Percentiles rank a stretch among this genome's conserved stretches.
These are phyloP conservation scores for Plagiodera versicolora DNA, from an alignment of 2,888 invertebrate species.

Conservation along the genomic window DNA sequence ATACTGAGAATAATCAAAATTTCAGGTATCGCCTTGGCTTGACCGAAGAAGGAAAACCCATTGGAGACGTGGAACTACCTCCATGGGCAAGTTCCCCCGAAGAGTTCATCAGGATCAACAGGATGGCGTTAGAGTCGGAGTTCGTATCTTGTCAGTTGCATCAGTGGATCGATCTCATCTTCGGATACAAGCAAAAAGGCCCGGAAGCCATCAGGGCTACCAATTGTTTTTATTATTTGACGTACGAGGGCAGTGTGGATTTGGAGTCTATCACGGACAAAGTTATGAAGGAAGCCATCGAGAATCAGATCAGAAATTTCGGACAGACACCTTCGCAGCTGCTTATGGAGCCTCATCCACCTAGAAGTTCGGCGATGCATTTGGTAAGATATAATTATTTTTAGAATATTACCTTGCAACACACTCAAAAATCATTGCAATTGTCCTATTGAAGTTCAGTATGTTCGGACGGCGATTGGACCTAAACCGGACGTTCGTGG, in stretches of 20 bases:
- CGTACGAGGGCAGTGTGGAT: conserved; percentile 97
- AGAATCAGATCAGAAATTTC: conserved; percentile 96
- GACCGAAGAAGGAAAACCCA: conserved; percentile 77
- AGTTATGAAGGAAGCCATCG: conserved; percentile 89
- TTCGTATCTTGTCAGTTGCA: conserved; percentile 99
- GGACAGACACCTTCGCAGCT: conserved; percentile 99
- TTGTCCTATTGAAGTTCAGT: too few species aligned
- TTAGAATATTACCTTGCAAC: neutral
- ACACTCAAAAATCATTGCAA: too few species aligned
- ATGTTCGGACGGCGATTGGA: too few species aligned
- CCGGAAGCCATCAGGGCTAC: conserved; percentile 97
- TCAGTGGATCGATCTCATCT: conserved; percentile 99
- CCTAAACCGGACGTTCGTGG: too few species aligned
- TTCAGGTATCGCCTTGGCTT: conserved; percentile 71
- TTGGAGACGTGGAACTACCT: conserved; percentile 88
- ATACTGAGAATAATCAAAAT: too few species aligned
- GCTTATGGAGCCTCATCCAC: conserved; percentile 97
- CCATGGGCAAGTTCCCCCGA: conserved; percentile 97
- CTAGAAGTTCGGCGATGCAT: conserved; percentile 93
- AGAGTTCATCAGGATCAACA: conserved; percentile 96
- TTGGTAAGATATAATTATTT: conserved; percentile 59
- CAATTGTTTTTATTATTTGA: conserved; percentile 99
- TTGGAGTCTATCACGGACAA: conserved; percentile 87
- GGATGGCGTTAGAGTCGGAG: conserved; percentile 99
- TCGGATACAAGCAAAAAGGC: conserved; percentile 98